Evolutionary conservation across 2,888 invertebrate species (phyloP), one percentile per base, ranked within the genome.

Genomic region (Camptogramma bilineatum): DNA sequence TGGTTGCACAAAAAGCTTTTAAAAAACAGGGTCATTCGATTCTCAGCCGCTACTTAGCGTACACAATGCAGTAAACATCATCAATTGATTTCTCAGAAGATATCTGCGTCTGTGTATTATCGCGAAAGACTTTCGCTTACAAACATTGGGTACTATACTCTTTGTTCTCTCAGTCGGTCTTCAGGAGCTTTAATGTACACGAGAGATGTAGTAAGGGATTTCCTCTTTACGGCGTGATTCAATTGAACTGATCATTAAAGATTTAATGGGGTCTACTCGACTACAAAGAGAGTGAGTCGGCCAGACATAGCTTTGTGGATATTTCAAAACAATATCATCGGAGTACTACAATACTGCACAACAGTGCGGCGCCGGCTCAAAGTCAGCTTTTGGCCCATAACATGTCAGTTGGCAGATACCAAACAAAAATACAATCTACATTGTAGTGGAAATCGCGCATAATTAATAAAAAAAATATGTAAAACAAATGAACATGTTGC

Each of bases 61-160:
- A 44, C 28, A 46, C 44, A 53, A 19, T 47, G 17, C 34, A 52
- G 34, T 62, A 55, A 62, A 52, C 28, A 57, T 34, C 47, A 52
- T 58, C 50, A 54, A 65, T 54, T 63, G 62, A 65, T 63, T 69
- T 66, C 68, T 66, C 56, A 48, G 71, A 68, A 71, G 55, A 60
- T 24, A 19, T 16, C 21, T 48, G 65, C 57, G 48, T 44, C 61
- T 53, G 65, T 48, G 34, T 61, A 44, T 65, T 53, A 57, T 46
- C 65, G 61, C 52, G 28, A 44, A 28, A 51, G 39, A 56, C 53
- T 50, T 51, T 55, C 55, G 61, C 48, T 55, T 62, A 60, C 65
- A 69, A 67, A 64, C 66, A 62, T 34, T 50, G 44, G 31, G 39
- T 24, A 54, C 62, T 39, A 4, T 63, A 48, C 65, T 65, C 66